phyloP scores from a whole-genome alignment of 2,797 vertebrate species.

The Meda fulgida region DNA sequence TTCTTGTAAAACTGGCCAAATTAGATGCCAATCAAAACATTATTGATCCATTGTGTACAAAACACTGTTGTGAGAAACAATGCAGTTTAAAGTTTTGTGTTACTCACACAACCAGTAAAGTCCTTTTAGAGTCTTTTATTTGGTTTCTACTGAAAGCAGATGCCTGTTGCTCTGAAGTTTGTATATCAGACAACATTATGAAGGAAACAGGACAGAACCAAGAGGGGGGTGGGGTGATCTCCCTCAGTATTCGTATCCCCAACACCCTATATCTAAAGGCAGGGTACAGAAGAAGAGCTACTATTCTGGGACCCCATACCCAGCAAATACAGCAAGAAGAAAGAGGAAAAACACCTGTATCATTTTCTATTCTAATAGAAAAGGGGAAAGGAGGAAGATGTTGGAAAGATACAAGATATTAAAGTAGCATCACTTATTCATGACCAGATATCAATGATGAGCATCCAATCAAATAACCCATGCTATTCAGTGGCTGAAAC shows the following conservation, averaged over 20 bases:
- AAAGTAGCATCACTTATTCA: slow-evolving; percentile 67
- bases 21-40: background rate
- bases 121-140: slow-evolving; percentile 4
- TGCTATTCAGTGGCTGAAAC: background rate
- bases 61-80: background rate
- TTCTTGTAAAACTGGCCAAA: background rate
- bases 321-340: slow-evolving; percentile 30
- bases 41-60: background rate
- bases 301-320: slow-evolving; percentile 20
- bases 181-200: slow-evolving; percentile 73
- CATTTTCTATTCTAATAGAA: slow-evolving; percentile 24
- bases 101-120: slow-evolving; percentile 6
- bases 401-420: slow-evolving; percentile 84
- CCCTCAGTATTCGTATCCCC: slow-evolving; percentile 66
- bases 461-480: background rate
- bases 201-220: slow-evolving; percentile 69
- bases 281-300: background rate
- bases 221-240: slow-evolving; percentile 74
- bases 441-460: background rate
- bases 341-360: slow-evolving; percentile 15
- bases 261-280: slow-evolving; percentile 33
- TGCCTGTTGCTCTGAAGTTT: slow-evolving; percentile 88
- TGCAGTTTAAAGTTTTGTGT: background rate
- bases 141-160: slow-evolving; percentile 84
- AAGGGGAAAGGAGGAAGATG: slow-evolving; percentile 28